Evolutionary conservation across 2,888 invertebrate genomes (phyloP).

Genomic region (Scaptomyza parva): DNA sequence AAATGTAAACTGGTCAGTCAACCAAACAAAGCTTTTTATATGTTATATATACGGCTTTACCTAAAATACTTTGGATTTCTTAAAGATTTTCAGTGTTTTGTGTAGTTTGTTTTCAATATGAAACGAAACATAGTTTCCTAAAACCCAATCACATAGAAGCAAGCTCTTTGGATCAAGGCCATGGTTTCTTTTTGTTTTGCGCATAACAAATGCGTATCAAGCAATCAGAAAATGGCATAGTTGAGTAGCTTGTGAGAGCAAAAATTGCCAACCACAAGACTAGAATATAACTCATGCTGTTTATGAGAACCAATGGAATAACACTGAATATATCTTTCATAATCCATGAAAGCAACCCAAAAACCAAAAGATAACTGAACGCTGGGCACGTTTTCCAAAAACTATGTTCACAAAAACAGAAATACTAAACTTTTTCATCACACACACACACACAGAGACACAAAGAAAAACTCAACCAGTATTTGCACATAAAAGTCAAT

Average conservation of each 20-base stretch:
- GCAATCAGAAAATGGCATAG: conserved; percentile 44
- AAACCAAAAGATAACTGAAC: conserved; percentile 23
- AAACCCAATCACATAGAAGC: too few relatives aligned
- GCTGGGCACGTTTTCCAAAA: conserved; percentile 44
- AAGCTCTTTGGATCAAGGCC: background rate
- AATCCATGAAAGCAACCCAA: conserved; percentile 36
- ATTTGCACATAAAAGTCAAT: conserved; percentile 50
- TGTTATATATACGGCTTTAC: too few relatives aligned
- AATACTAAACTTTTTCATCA: background rate
- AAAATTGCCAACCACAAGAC: background rate
- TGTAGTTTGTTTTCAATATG: too few relatives aligned
- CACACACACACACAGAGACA: conserved; percentile 6
- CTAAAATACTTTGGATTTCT: too few relatives aligned
- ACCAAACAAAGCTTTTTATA: background rate
- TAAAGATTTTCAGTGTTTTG: too few relatives aligned
- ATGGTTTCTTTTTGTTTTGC: background rate
- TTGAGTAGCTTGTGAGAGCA: conserved; percentile 17
- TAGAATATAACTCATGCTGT: conserved; percentile 24
- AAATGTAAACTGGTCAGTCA: background rate
- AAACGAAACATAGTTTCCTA: too few relatives aligned
- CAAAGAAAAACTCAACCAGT: conserved; percentile 12
- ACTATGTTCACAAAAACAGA: conserved; percentile 16
- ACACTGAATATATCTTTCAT: conserved; percentile 34
- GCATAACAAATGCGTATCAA: conserved; percentile 15
- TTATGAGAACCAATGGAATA: conserved; percentile 30